Evolutionary conservation across 92 coral and sea anemone species (phyloP).

Genomic region (Bergia puertoricense): DNA sequence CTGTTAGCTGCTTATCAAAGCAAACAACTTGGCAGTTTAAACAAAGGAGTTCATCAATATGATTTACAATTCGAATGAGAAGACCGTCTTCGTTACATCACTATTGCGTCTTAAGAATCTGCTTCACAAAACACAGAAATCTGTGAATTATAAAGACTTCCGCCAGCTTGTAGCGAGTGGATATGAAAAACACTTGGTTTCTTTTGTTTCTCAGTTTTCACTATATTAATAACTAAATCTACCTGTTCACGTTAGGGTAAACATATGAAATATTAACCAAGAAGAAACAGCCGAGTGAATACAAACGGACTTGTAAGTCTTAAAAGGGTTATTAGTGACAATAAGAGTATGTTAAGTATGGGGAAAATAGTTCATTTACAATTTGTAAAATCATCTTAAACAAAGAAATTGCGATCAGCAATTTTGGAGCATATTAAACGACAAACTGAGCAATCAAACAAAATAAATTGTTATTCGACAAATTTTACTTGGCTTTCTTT

Average conservation of each 20-base stretch:
- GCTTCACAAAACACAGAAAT: too few species aligned
- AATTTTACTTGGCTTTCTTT: background rate
- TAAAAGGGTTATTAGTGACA: background rate
- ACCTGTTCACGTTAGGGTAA: constrained; percentile 8
- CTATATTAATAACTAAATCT: constrained; percentile 13
- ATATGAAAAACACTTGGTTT: background rate
- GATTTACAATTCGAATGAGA: background rate
- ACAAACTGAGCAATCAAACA: background rate
- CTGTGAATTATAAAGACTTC: background rate
- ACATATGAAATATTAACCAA: constrained; percentile 17
- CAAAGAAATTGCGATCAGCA: background rate
- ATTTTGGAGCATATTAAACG: background rate
- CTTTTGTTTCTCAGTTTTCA: background rate
- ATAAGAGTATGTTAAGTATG: background rate
- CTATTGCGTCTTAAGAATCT: background rate
- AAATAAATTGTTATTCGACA: background rate
- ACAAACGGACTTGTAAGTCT: too few species aligned
- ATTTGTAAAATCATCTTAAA: background rate
- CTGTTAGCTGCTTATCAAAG: constrained; percentile 21
- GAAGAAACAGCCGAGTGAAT: background rate
- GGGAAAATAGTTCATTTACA: background rate
- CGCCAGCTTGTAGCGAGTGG: background rate
- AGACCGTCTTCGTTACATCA: background rate
- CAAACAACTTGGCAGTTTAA: constrained; percentile 39
- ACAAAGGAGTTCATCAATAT: constrained; percentile 4